phyloP scores from a whole-genome alignment of 1,140 invertebrate species.

The Belonocnema kinseyi region DNA sequence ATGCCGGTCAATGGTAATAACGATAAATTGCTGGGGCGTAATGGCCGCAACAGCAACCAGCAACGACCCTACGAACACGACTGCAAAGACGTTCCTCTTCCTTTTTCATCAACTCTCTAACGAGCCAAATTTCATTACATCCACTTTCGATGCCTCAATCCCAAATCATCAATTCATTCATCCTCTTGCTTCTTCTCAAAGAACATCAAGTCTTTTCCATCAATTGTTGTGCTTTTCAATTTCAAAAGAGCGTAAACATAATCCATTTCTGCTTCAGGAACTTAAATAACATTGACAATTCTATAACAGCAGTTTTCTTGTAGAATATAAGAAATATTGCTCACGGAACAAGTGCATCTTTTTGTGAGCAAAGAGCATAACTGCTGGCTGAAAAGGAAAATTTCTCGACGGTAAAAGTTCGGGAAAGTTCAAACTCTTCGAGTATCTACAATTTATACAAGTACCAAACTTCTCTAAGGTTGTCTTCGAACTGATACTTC shows the following conservation, averaged over 20 bases:
- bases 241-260: too few relatives aligned
- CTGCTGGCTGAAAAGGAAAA: background rate
- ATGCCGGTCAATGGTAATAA: slow-evolving; percentile 68
- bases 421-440: slow-evolving; percentile 20
- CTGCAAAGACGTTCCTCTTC: slow-evolving; percentile 49
- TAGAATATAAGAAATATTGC: too few relatives aligned
- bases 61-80: slow-evolving; percentile 42
- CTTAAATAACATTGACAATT: too few relatives aligned
- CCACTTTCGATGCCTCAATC: background rate
- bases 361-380: too few relatives aligned
- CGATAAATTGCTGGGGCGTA: slow-evolving; percentile 68
- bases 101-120: slow-evolving; percentile 45
- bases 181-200: background rate
- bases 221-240: too few relatives aligned
- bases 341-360: too few relatives aligned
- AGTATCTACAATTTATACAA: slow-evolving; percentile 65
- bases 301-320: background rate
- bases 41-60: slow-evolving; percentile 53
- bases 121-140: slow-evolving; percentile 34
- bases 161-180: background rate
- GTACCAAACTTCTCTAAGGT: slow-evolving; percentile 62
- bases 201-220: too few relatives aligned
- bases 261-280: too few relatives aligned
- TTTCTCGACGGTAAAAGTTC: background rate
- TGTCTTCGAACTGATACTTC: slow-evolving; percentile 29